phyloP scores from a whole-genome alignment of 2,888 invertebrate genomes.

The Lithophane semibrunnea region DNA sequence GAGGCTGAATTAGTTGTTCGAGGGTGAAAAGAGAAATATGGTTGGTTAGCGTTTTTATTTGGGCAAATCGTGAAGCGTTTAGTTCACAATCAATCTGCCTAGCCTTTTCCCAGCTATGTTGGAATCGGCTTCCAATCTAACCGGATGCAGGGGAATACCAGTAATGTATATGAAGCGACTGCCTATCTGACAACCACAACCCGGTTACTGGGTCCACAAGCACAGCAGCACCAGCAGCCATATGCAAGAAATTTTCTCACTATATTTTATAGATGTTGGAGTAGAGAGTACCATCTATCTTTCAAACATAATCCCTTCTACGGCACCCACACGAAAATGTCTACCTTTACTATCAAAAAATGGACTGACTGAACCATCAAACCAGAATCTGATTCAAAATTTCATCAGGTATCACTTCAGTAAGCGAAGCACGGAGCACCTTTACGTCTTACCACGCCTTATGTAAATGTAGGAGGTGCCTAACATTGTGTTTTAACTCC shows the following conservation, averaged over 20 bases:
- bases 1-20: neutral
- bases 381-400: slow-evolving; percentile 70
- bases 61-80: neutral
- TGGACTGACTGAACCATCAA: slow-evolving; percentile 51
- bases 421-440: slow-evolving; percentile 70
- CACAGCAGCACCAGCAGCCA: too few relatives aligned
- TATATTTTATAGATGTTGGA: too few relatives aligned
- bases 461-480: slow-evolving; percentile 74
- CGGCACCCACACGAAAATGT: neutral
- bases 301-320: slow-evolving; percentile 10
- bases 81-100: too few relatives aligned
- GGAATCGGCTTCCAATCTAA: too few relatives aligned
- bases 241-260: too few relatives aligned
- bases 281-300: neutral
- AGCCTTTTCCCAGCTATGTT: too few relatives aligned
- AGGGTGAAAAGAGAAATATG: neutral
- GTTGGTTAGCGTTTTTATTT: neutral
- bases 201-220: too few relatives aligned
- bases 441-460: slow-evolving; percentile 73
- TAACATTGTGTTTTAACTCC: slow-evolving; percentile 72
- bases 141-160: too few relatives aligned
- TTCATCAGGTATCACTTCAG: slow-evolving; percentile 73
- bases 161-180: too few relatives aligned
- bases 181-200: too few relatives aligned
- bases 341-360: slow-evolving; percentile 29